phyloP scores from a whole-genome alignment of 2,113 vertebrate genomes.

The Xenopus tropicalis region DNA sequence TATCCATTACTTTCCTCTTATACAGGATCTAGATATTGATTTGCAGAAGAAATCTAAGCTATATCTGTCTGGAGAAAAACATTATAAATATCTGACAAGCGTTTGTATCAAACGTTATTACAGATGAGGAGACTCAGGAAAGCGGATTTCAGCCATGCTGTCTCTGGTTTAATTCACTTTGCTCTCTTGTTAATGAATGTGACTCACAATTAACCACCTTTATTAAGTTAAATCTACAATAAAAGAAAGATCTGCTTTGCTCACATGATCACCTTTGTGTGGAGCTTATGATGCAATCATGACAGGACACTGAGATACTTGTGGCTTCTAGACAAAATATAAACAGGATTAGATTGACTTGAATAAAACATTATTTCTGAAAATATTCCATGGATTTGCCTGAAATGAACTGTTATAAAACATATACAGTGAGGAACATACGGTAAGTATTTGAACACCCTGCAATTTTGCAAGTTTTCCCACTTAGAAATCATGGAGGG shows the following conservation, averaged over 20 bases:
- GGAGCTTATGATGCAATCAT: neutral
- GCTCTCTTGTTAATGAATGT: slow-evolving; percentile 17
- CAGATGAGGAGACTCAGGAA: slow-evolving; percentile 19
- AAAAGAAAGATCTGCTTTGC: slow-evolving; percentile 1
- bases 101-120: slow-evolving; percentile 23
- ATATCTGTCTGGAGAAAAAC: slow-evolving; percentile 17
- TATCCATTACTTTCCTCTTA: slow-evolving; percentile 15
- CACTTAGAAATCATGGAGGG: too few species aligned
- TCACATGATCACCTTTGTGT: neutral
- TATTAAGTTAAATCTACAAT: slow-evolving; percentile 8
- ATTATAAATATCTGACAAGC: slow-evolving; percentile 20
- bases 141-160: slow-evolving; percentile 5
- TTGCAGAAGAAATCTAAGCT: slow-evolving; percentile 35
- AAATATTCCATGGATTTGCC: too few species aligned
- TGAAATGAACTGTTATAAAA: too few species aligned
- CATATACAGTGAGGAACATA: too few species aligned
- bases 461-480: too few species aligned
- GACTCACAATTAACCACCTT: neutral
- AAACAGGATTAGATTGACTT: too few species aligned
- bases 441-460: too few species aligned
- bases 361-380: too few species aligned
- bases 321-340: neutral
- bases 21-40: slow-evolving; percentile 18
- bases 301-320: neutral
- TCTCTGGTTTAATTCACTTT: slow-evolving; percentile 27